Evolutionary conservation across 2,888 invertebrate species (phyloP).

Genomic region (Apocheima hispidaria): DNA sequence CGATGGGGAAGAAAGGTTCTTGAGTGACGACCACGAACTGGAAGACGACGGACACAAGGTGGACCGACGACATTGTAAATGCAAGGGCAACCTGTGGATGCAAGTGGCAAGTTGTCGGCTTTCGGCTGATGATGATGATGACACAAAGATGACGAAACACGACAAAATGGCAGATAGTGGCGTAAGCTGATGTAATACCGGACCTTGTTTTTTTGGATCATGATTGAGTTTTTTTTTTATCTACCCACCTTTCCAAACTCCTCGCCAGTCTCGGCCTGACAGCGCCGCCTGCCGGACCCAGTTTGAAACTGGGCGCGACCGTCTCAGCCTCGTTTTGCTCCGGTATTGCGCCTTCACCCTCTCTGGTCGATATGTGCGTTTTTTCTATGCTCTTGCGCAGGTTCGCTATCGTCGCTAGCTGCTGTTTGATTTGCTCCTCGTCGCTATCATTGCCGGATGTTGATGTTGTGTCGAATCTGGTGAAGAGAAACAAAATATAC

Average conservation of each 20-base stretch:
- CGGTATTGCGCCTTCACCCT: slow-evolving; percentile 73
- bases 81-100: no score
- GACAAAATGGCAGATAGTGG: no score
- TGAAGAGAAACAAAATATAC: neutral
- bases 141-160: no score
- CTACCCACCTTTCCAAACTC: slow-evolving; percentile 57
- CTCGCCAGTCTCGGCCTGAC: slow-evolving; percentile 74
- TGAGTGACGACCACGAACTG: no score
- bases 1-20: no score
- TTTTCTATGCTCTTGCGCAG: slow-evolving; percentile 79
- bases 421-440: slow-evolving; percentile 79
- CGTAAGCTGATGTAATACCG: no score
- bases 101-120: no score
- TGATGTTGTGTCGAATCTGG: slow-evolving; percentile 86
- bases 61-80: no score
- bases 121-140: no score
- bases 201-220: no score
- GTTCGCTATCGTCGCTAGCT: slow-evolving; percentile 72
- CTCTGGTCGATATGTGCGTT: slow-evolving; percentile 75
- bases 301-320: slow-evolving; percentile 88
- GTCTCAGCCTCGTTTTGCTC: slow-evolving; percentile 70
- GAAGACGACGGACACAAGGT: no score
- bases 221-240: neutral
- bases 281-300: slow-evolving; percentile 85
- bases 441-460: slow-evolving; percentile 90